Evolutionary conservation across 2,888 invertebrate species (phyloP), one percentile per base, ranked within the genome.

Genomic region (Caenorhabditis panamensis): DNA sequence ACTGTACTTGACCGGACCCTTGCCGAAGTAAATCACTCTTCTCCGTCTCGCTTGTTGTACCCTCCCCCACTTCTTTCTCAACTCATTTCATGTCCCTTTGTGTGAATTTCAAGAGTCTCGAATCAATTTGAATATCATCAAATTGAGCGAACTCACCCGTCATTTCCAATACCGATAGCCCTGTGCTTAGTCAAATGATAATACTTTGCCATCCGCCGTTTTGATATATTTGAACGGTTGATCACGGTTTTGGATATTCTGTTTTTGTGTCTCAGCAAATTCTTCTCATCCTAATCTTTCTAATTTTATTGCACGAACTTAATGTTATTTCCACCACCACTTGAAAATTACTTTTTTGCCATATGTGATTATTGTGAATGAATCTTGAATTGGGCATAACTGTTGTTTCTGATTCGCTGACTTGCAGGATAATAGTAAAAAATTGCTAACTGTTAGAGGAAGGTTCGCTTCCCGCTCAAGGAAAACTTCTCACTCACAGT

Each of bases 1-100:
- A 93, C 94, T 99, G 79, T 99, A 96, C 93, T 94, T 99, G 89
- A 95, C 97, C 91, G 95, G 96, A 90, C 95, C 98, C 85, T 94
- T 99, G 64, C 89, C 90, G 2, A 82, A 79, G 58, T 79, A 68
- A 68, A 41, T 13, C 8, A 6, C 36, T 6, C n/a, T 20, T 9
- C 8, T 28, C n/a, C n/a, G n/a, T n/a, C 37, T 51, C 5, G 20
- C 36, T n/a, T 31, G 31, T 31, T 37, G 13, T 53, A 2, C 26
- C 1, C 44, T 61, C 11, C 22, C 22, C 36, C 28, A 9, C 36
- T 67, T 24, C 5, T 61, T 51, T 22, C n/a, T 62, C 28, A 22
- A 18, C 13, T 53, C 8, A 51, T 24, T 71, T 71, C 61, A 37
- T 37, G 37, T 53, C 18, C 36, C 59, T 20, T 68, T 58, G 13